Evolutionary conservation across 2,797 vertebrate genomes (phyloP), one percentile per base, ranked within the genome.

Genomic region (Acanthopagrus latus): DNA sequence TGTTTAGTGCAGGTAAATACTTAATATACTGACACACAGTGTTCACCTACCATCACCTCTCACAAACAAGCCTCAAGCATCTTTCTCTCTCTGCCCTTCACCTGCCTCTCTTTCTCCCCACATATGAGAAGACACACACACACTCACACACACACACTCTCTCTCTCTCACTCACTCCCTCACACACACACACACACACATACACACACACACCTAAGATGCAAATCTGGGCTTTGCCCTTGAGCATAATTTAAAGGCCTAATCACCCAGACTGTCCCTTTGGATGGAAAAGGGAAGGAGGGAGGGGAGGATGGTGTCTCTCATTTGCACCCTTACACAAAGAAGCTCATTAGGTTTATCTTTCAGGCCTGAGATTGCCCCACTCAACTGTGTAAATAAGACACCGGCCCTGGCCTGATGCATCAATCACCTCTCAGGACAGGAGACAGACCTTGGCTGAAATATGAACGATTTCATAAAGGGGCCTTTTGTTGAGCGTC

Each of bases 201-300:
- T 85, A 66, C 78, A 66, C 78, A 59, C 77, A 83, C 85, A 85
- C 82, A 88, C 90, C 84, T 96, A 96, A 97, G 96, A 98, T 98
- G 97, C 97, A 98, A 98, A 99, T 98, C 92, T 97, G 95, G 95
- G 97, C 96, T 98, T 98, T 99, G 97, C 98, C 98, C 97, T 99
- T 98, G 97, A 99, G 98, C 97, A 98, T 99, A 98, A 99, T 99
- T 99, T 98, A 97, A 97, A 98, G 97, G 96, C 96, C 97, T 99
- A 99, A 99, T 99, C 97, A 98, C 97, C 97, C 94, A 93, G 89
- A 89, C 92, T 94, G 94, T 94, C 93, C 91, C 91, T 89, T 91
- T 92, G 93, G 93, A 92, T 92, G 85, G 90, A 88, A 82, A 83
- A 85, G 83, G 87, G 89, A 91, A 87, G 87, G 85, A 73, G 95